phyloP scores from a whole-genome alignment of 2,113 vertebrate species.

The Psittacara wagleri region DNA sequence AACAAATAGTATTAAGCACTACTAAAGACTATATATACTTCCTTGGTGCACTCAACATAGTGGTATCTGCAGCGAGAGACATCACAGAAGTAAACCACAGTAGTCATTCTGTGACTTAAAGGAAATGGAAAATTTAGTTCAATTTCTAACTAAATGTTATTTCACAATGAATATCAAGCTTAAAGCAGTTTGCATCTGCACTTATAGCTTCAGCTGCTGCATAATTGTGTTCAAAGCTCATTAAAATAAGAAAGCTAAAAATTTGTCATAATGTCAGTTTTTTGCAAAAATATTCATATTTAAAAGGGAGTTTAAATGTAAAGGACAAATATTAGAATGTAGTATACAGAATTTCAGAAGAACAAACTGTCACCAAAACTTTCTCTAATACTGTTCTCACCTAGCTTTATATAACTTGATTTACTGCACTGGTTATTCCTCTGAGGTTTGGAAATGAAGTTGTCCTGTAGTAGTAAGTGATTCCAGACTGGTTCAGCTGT shows the following conservation, averaged over 20 bases:
- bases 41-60: not conserved
- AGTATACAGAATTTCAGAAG: not conserved
- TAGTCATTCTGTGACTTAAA: not conserved
- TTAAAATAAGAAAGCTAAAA: not conserved
- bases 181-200: not conserved
- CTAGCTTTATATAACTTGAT: not conserved
- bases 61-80: not conserved
- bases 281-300: not conserved
- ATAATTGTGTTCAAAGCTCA: not conserved
- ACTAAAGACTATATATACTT: not conserved
- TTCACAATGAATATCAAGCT: not conserved
- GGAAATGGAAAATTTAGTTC: constrained; percentile 29
- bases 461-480: not conserved
- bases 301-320: not conserved
- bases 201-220: not conserved
- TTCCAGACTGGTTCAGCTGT: not conserved
- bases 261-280: not conserved
- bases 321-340: not conserved
- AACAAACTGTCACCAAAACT: not conserved
- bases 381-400: not conserved
- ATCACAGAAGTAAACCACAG: constrained; percentile 13
- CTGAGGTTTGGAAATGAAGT: not conserved
- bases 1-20: constrained; percentile 18
- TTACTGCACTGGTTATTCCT: not conserved
- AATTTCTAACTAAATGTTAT: not conserved